A percentile compares a stretch with the other conserved stretches of the same genome.
These are phyloP conservation scores for Cremastinae sp. DNA, from an alignment of 2,888 invertebrate genomes.

Conservation along the genomic window DNA sequence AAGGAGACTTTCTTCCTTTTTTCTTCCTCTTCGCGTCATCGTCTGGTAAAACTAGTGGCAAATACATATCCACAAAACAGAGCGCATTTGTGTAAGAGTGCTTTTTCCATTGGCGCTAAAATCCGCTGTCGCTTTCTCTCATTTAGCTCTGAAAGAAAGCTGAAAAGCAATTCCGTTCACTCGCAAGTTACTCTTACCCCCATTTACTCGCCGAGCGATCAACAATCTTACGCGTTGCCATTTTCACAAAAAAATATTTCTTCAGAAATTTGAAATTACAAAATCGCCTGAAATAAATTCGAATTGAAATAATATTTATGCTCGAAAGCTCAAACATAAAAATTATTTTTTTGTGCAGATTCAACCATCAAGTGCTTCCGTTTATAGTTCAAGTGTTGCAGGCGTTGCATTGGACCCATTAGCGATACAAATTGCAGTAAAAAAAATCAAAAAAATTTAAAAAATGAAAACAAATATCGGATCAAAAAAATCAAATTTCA, in stretches of 20 bases:
- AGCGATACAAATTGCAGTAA: slow-evolving; percentile 20
- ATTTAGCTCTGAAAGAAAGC: slow-evolving; percentile 30
- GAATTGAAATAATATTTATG: not conserved
- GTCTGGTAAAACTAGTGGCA: slow-evolving; percentile 41
- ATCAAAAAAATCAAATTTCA: slow-evolving; percentile 43
- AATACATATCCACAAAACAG: slow-evolving; percentile 1
- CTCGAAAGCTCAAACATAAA: not conserved
- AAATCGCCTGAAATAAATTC: too few species aligned
- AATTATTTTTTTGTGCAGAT: not conserved
- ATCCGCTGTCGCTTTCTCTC: slow-evolving; percentile 42
- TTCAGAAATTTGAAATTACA: not conserved
- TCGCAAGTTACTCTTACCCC: not conserved
- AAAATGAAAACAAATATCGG: too few species aligned
- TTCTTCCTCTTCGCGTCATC: slow-evolving; percentile 31
- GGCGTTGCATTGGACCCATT: slow-evolving; percentile 30
- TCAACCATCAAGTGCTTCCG: not conserved
- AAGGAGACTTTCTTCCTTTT: slow-evolving; percentile 42
- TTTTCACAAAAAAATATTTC: slow-evolving; percentile 10
- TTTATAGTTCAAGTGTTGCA: slow-evolving; percentile 24
- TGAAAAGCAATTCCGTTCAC: slow-evolving; percentile 33
- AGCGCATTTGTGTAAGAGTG: slow-evolving; percentile 17
- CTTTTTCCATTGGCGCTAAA: slow-evolving; percentile 41
- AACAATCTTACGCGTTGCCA: not conserved
- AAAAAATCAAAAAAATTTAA: too few species aligned
- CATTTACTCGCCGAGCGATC: not conserved